These are phyloP conservation scores for Tapera naevia DNA, from an alignment of 2,797 vertebrate species.

Conservation along the genomic window DNA sequence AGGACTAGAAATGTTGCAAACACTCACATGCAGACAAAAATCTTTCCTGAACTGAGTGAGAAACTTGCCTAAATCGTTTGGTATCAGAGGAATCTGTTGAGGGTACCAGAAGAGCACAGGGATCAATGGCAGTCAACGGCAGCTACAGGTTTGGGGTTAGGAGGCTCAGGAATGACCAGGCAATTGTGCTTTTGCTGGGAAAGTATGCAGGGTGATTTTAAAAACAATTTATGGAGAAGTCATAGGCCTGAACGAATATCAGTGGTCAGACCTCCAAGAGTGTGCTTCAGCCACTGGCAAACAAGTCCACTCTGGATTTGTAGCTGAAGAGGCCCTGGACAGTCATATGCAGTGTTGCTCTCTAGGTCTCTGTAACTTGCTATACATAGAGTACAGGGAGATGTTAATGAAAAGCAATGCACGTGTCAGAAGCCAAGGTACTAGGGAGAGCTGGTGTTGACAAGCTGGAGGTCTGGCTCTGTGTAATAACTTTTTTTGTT, in stretches of 20 bases:
- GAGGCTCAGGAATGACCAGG: not conserved
- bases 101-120: no score
- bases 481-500: not conserved
- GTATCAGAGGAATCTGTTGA: not conserved
- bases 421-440: not conserved
- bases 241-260: not conserved
- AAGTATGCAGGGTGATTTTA: not conserved
- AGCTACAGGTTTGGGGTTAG: not conserved
- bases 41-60: not conserved
- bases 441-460: not conserved
- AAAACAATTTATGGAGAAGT: not conserved
- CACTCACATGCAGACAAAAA: not conserved
- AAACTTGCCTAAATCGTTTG: not conserved
- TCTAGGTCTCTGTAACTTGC: not conserved
- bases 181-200: not conserved
- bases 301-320: accelerated
- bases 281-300: not conserved
- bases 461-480: not conserved
- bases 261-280: not conserved
- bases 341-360: not conserved
- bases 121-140: accelerated
- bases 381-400: accelerated
- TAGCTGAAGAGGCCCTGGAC: not conserved
- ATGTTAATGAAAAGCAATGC: not conserved
- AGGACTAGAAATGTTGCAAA: not conserved